A percentile compares a stretch with the other conserved stretches of the same genome.
Evolutionary conservation across 2,113 vertebrate genomes (phyloP).

Genomic region (Psophia crepitans): DNA sequence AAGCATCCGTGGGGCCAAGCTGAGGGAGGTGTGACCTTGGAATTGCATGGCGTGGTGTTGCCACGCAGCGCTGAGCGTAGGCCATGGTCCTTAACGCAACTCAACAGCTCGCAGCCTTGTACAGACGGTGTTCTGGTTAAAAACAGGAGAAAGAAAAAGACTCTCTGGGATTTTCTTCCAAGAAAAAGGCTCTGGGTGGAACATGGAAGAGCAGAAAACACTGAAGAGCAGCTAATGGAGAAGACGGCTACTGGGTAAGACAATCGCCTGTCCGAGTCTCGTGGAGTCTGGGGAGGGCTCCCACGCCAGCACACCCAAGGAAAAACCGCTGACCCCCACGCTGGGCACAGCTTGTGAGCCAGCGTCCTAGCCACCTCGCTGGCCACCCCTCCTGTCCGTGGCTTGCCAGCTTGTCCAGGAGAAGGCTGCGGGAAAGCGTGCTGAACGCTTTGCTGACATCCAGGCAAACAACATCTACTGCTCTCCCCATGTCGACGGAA

Average conservation of each 20-base stretch:
- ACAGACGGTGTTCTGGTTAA: not conserved
- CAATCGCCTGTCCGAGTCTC: not conserved
- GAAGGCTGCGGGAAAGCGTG: accelerated
- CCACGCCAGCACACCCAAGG: not conserved
- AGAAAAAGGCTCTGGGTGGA: not conserved
- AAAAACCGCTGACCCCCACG: not conserved
- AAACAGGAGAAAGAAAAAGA: not conserved
- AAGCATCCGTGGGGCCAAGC: not conserved
- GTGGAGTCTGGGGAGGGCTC: not conserved
- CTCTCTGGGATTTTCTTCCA: not conserved
- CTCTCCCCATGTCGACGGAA: not conserved
- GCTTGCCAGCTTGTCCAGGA: not conserved
- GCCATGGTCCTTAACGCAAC: not conserved
- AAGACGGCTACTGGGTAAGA: not conserved
- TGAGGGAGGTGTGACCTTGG: not conserved
- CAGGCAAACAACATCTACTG: not conserved
- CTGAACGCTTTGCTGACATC: not conserved
- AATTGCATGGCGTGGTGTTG: accelerated
- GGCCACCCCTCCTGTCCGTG: not conserved
- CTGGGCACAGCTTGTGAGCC: not conserved
- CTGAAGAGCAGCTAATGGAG: not conserved
- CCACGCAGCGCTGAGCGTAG: not conserved
- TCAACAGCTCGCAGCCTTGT: not conserved
- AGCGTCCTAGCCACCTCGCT: not conserved
- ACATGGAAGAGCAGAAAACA: not conserved